Percentiles rank a stretch among this genome's conserved stretches.
Evolutionary conservation across 2,797 vertebrate species (phyloP).

Genomic region (Perodicticus potto): DNA sequence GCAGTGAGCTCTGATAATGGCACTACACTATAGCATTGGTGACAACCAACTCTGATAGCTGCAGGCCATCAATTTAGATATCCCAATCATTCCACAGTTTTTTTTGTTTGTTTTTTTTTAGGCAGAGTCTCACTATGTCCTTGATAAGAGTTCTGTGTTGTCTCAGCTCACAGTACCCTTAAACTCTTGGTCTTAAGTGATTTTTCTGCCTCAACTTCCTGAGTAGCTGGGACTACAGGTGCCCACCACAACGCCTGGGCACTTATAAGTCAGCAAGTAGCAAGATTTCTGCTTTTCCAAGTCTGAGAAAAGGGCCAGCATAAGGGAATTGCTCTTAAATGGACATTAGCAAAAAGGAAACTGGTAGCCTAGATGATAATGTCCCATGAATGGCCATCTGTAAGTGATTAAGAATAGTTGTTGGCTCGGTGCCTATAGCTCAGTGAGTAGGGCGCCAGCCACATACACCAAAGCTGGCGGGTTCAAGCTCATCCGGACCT

Average conservation of each 20-base stretch:
- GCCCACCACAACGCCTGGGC: too few relatives aligned
- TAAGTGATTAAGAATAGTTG: neutral
- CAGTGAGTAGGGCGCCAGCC: too few relatives aligned
- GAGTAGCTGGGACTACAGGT: too few relatives aligned
- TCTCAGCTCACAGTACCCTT: too few relatives aligned
- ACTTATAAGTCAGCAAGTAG: neutral
- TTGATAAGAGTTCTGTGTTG: too few relatives aligned
- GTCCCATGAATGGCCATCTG: neutral
- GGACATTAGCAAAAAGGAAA: neutral
- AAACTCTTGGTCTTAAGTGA: too few relatives aligned
- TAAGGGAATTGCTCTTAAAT: neutral
- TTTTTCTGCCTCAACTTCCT: too few relatives aligned
- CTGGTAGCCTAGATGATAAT: neutral
- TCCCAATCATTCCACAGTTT: neutral
- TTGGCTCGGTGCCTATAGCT: neutral
- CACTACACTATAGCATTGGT: too few relatives aligned
- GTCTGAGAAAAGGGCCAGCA: neutral
- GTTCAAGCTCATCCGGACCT: too few relatives aligned
- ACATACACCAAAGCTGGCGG: too few relatives aligned
- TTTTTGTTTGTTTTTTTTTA: too few relatives aligned
- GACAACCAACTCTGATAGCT: neutral
- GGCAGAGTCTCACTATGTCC: too few relatives aligned
- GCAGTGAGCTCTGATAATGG: neutral
- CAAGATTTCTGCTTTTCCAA: constrained; percentile 18
- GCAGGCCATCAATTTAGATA: neutral